These are phyloP conservation scores for Caenorhabditis sulstoni DNA, from an alignment of 2,888 invertebrate genomes.

Conservation along the genomic window DNA sequence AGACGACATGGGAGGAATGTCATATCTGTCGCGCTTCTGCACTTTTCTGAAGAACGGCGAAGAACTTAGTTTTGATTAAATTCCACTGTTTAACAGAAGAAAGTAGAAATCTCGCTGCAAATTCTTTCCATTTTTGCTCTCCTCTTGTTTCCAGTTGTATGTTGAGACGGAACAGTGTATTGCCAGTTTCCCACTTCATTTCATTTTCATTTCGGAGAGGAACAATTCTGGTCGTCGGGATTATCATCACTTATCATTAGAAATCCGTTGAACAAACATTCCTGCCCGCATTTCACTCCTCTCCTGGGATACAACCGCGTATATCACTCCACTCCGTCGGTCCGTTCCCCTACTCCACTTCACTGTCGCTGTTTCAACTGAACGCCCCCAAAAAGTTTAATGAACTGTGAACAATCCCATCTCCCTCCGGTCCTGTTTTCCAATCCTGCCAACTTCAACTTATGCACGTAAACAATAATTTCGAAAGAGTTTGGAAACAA, in stretches of 20 bases:
- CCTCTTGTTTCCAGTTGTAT: background rate
- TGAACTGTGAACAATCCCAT: slow-evolving; percentile 39
- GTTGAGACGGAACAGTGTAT: too few species aligned
- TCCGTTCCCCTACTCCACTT: slow-evolving; percentile 2
- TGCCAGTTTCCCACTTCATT: too few species aligned
- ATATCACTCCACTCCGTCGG: slow-evolving; percentile 10
- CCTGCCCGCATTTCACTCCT: slow-evolving; percentile 3
- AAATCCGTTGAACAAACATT: slow-evolving; percentile 51
- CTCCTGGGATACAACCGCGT: slow-evolving; percentile 4
- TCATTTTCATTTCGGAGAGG: background rate
- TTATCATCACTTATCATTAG: slow-evolving; percentile 32
- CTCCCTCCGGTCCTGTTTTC: slow-evolving; percentile 24
- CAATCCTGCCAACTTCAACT: background rate
- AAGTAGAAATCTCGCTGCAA: background rate
- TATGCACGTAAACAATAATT: slow-evolving; percentile 10
- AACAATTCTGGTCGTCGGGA: background rate
- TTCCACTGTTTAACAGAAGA: background rate
- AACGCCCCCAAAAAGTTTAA: slow-evolving; percentile 35
- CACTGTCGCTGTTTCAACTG: slow-evolving; percentile 17
- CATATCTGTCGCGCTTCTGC: slow-evolving; percentile 7
- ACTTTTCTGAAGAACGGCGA: background rate
- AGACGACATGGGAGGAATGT: background rate
- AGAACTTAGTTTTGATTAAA: background rate
- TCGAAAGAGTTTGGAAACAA: too few species aligned
- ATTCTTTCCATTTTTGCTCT: background rate